Conservation (phyloP, 2,113 vertebrate species). For the Dermatemys mawii region DNA sequence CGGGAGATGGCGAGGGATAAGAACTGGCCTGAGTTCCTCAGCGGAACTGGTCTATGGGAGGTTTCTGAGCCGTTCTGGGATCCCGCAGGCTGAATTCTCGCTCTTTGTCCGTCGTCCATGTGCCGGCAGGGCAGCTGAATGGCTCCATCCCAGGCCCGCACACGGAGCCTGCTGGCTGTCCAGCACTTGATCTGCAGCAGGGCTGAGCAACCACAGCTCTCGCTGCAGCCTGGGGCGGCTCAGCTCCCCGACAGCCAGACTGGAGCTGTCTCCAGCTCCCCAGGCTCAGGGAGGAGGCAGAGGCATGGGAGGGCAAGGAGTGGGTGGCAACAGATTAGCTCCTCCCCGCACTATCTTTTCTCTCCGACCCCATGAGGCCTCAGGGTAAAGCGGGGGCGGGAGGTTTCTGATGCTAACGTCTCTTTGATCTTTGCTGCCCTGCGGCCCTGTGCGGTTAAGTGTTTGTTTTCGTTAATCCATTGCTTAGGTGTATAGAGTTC, state of each 20-base stretch:
- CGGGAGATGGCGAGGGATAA: neutral
- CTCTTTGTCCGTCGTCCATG: neutral
- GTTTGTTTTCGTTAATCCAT: conserved; percentile 86
- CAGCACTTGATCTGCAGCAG: neutral
- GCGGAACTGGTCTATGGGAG: neutral
- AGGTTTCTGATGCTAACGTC: conserved; percentile 49
- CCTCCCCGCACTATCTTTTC: conserved; percentile 2
- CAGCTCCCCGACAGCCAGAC: neutral
- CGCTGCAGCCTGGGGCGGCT: neutral
- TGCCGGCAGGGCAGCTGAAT: neutral
- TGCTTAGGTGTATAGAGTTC: conserved; percentile 93
- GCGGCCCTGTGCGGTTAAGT: conserved; percentile 76
- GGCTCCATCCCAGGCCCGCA: neutral
- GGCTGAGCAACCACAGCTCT: neutral
- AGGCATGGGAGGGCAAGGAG: neutral
- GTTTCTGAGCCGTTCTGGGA: neutral
- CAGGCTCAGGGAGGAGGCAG: neutral
- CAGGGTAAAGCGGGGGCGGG: conserved; percentile 26
- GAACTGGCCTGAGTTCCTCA: neutral
- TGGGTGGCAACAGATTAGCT: neutral
- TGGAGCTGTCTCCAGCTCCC: neutral
- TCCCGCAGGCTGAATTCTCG: neutral
- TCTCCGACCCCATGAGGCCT: conserved; percentile 13
- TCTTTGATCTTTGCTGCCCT: neutral
- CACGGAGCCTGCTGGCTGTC: neutral